Percentiles rank a stretch among this genome's conserved stretches.
phyloP scores from a whole-genome alignment of 2,797 vertebrate species.

The Etheostoma nigrum region DNA sequence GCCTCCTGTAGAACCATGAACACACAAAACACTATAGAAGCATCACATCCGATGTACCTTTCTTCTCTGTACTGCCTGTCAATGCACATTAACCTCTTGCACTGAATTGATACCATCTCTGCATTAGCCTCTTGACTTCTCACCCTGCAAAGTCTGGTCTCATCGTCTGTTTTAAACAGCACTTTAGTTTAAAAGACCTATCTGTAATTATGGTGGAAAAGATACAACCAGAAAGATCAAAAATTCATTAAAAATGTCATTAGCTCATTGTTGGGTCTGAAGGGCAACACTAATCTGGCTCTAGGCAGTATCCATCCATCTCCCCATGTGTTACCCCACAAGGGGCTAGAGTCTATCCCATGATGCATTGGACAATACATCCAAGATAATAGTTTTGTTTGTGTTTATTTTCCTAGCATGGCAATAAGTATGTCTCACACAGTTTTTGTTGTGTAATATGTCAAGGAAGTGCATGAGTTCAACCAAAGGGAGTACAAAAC shows the following conservation, averaged over 20 bases:
- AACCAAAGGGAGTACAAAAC: neutral
- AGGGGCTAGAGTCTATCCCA: neutral
- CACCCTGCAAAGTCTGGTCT: neutral
- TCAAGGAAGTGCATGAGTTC: neutral
- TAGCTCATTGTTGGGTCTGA: neutral
- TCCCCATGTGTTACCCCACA: neutral
- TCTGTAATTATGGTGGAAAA: neutral
- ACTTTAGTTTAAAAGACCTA: neutral
- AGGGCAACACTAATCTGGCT: neutral
- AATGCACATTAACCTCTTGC: conserved; percentile 36
- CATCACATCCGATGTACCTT: conserved; percentile 37
- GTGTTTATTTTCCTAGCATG: neutral
- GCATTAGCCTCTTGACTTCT: conserved; percentile 21
- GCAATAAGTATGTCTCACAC: neutral
- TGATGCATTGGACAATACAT: neutral
- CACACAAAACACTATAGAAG: neutral
- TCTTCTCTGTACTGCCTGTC: conserved; percentile 34
- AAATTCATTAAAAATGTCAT: neutral
- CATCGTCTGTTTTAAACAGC: neutral
- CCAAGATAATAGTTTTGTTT: neutral
- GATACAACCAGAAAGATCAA: neutral
- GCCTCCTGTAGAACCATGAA: neutral
- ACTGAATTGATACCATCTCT: neutral
- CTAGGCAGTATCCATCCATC: neutral
- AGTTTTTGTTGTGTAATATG: neutral